A percentile compares a stretch with the other conserved stretches of the same genome.
Evolutionary conservation across 2,797 vertebrate species (phyloP).

Genomic region (Xiphophorus birchmanni): DNA sequence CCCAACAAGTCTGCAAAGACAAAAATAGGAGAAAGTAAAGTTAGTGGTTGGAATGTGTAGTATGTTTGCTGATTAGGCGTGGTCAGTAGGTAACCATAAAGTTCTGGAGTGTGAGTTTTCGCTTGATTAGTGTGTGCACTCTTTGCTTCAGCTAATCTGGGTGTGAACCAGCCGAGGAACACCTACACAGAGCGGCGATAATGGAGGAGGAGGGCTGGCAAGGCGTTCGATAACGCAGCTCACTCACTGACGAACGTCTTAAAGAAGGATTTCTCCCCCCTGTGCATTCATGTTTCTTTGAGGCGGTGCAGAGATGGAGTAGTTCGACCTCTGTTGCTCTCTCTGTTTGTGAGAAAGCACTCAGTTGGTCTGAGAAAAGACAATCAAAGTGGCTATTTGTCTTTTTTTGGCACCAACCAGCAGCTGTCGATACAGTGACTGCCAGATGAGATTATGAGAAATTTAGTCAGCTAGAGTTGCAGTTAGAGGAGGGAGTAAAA

Average conservation of each 20-base stretch:
- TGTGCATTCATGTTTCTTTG: background rate
- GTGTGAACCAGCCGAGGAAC: constrained; percentile 57
- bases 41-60: constrained; percentile 49
- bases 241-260: constrained; percentile 6
- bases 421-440: constrained; percentile 27
- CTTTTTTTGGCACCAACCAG: constrained; percentile 17
- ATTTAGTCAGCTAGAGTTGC: constrained; percentile 42
- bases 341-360: background rate
- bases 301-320: background rate
- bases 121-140: background rate
- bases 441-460: constrained; percentile 42
- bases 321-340: background rate
- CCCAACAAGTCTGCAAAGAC: background rate
- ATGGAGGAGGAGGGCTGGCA: constrained; percentile 50
- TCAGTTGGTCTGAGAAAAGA: constrained; percentile 6
- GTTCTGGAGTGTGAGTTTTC: constrained; percentile 13
- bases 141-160: constrained; percentile 61
- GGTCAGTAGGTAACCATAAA: constrained; percentile 32
- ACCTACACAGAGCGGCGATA: constrained; percentile 44
- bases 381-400: constrained; percentile 8
- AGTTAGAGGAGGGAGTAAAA: constrained; percentile 5
- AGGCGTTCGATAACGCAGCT: constrained; percentile 47
- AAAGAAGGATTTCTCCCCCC: constrained; percentile 1
- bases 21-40: constrained; percentile 18
- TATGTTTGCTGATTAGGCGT: constrained; percentile 60